phyloP scores from a whole-genome alignment of 2,113 vertebrate genomes.

The Dromaius novaehollandiae region DNA sequence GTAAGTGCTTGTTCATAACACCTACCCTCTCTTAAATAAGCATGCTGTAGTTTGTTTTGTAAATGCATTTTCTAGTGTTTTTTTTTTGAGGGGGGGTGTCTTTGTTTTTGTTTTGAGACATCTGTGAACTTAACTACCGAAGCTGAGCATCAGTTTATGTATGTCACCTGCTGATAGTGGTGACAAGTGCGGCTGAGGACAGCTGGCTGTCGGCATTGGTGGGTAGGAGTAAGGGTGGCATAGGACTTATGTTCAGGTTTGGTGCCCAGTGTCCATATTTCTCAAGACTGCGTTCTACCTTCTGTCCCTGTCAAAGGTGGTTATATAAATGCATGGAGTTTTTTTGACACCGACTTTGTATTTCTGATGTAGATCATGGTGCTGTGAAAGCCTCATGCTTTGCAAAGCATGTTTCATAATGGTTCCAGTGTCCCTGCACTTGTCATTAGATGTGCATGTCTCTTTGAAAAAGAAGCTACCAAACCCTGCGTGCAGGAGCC shows the following conservation, averaged over 20 bases:
- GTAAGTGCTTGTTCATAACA: constrained; percentile 74
- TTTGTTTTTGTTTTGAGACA: not conserved
- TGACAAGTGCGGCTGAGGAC: not conserved
- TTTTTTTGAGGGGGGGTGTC: not conserved
- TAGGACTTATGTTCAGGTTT: not conserved
- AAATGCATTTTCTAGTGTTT: not conserved
- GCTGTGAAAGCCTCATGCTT: not conserved
- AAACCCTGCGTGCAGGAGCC: not conserved
- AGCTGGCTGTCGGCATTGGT: not conserved
- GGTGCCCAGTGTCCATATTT: too few relatives aligned
- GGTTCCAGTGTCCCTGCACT: not conserved
- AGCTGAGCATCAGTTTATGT: not conserved
- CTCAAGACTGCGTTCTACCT: not conserved
- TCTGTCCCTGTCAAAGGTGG: not conserved
- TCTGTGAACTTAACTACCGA: not conserved
- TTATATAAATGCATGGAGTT: not conserved
- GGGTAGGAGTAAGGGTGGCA: not conserved
- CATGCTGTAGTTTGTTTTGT: not conserved
- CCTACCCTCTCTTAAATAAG: not conserved
- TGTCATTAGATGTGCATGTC: not conserved
- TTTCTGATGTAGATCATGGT: not conserved
- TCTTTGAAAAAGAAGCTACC: not conserved
- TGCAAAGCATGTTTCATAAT: not conserved
- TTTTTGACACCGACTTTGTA: not conserved
- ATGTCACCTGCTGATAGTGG: not conserved